phyloP scores from a whole-genome alignment of 2,888 invertebrate species.

The Candidula unifasciata region DNA sequence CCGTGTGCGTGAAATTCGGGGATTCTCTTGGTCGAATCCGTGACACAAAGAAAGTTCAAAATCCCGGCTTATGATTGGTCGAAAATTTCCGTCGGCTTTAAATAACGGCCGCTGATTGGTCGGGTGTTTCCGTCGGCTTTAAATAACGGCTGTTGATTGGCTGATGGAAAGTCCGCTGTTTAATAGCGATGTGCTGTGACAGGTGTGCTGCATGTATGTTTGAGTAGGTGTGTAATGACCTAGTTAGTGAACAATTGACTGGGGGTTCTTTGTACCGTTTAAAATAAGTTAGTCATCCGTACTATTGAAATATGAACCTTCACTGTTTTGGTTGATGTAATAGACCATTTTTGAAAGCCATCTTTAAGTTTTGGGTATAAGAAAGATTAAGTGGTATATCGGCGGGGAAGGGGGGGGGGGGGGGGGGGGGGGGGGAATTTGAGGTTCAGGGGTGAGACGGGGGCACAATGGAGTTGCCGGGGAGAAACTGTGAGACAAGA shows the following conservation, averaged over 20 bases:
- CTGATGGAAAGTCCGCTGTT: background rate
- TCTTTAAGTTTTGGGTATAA: too few species aligned
- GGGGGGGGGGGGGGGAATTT: too few species aligned
- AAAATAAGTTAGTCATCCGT: background rate
- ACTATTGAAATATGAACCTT: background rate
- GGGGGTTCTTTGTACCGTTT: background rate
- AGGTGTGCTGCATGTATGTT: constrained; percentile 39
- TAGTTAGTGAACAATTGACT: background rate
- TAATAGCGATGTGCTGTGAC: constrained; percentile 32
- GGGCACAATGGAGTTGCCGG: too few species aligned
- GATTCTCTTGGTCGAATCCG: constrained; percentile 45
- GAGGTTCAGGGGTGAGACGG: too few species aligned
- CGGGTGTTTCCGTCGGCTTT: constrained; percentile 43
- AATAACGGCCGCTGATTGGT: constrained; percentile 38
- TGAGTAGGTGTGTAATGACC: background rate
- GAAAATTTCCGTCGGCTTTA: constrained; percentile 42
- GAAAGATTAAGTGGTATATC: too few species aligned
- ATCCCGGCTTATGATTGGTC: constrained; percentile 37
- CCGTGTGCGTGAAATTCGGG: constrained; percentile 45
- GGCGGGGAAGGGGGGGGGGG: too few species aligned
- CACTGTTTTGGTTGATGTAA: too few species aligned
- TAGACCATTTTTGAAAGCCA: too few species aligned
- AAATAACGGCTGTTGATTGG: constrained; percentile 38
- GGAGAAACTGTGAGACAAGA: too few species aligned
- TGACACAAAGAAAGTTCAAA: constrained; percentile 51